A percentile compares a stretch with the other conserved stretches of the same genome.
These are phyloP conservation scores for Neopelma chrysocephalum DNA, from an alignment of 2,797 vertebrate genomes.

Conservation along the genomic window DNA sequence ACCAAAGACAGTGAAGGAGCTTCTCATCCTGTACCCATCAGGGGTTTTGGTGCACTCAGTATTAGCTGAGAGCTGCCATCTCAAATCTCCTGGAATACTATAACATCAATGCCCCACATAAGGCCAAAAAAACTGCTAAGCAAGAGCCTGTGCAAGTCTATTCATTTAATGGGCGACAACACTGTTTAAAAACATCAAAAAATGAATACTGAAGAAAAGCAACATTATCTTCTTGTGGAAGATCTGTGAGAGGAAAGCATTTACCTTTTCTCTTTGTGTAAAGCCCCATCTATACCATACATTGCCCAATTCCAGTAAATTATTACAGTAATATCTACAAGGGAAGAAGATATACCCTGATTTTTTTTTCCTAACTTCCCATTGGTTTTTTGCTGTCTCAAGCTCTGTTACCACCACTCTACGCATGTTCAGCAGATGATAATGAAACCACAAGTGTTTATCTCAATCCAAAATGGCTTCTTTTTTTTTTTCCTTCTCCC, in stretches of 20 bases:
- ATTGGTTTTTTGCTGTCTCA: not conserved
- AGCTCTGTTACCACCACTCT: not conserved
- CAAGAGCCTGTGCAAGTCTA: not conserved
- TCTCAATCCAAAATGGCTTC: not conserved
- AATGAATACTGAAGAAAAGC: not conserved
- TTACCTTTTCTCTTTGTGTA: not conserved
- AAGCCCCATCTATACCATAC: not conserved
- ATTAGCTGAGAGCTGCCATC: not conserved
- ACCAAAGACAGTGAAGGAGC: not conserved
- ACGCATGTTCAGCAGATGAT: not conserved
- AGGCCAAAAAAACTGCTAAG: not conserved
- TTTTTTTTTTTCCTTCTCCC: rapidly evolving
- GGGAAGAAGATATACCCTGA: not conserved
- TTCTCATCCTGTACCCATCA: not conserved
- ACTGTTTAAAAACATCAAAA: not conserved
- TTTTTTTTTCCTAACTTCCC: not conserved
- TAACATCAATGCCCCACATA: not conserved
- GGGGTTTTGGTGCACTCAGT: not conserved
- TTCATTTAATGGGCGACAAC: not conserved
- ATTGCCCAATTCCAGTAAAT: not conserved
- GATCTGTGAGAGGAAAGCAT: not conserved
- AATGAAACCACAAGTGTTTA: not conserved
- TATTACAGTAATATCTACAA: not conserved
- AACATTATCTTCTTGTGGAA: not conserved
- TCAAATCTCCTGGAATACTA: not conserved